These are phyloP conservation scores for Seriola rivoliana DNA, from an alignment of 2,113 vertebrate genomes.

Conservation along the genomic window DNA sequence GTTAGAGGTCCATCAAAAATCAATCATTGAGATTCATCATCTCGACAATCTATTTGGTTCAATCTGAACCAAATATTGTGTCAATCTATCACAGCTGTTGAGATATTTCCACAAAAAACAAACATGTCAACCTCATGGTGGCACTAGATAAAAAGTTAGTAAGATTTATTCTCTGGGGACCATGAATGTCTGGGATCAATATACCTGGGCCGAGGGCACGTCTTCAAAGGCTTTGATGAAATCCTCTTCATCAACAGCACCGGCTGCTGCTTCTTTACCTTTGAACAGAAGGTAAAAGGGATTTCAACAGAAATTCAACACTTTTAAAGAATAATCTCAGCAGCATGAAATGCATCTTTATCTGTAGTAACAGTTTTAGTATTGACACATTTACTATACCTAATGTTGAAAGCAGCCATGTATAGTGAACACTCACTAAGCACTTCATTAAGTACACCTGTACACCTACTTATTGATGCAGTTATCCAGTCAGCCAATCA, in stretches of 20 bases:
- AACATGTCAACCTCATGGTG: no score
- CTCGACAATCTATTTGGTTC: no score
- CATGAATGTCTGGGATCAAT: no score
- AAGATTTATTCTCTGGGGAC: neutral
- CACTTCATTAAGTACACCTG: neutral
- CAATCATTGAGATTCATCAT: no score
- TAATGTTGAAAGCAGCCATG: neutral
- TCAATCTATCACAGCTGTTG: no score
- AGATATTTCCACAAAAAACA: no score
- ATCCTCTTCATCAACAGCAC: slow-evolving; percentile 97
- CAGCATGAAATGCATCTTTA: neutral
- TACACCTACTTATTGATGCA: no score
- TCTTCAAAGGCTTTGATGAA: slow-evolving; percentile 98
- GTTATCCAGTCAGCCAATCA: neutral
- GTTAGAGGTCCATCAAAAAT: neutral
- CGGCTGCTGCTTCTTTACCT: slow-evolving; percentile 92
- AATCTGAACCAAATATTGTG: no score
- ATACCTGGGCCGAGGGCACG: slow-evolving; percentile 92
- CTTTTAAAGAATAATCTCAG: neutral
- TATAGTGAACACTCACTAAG: neutral
- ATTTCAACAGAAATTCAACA: neutral
- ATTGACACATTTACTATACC: neutral
- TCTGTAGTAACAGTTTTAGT: neutral
- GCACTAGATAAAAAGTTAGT: no score
- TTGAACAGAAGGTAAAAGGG: neutral